Evolutionary conservation across 2,888 invertebrate species (phyloP).

Genomic region (Drosophila meridionalis): DNA sequence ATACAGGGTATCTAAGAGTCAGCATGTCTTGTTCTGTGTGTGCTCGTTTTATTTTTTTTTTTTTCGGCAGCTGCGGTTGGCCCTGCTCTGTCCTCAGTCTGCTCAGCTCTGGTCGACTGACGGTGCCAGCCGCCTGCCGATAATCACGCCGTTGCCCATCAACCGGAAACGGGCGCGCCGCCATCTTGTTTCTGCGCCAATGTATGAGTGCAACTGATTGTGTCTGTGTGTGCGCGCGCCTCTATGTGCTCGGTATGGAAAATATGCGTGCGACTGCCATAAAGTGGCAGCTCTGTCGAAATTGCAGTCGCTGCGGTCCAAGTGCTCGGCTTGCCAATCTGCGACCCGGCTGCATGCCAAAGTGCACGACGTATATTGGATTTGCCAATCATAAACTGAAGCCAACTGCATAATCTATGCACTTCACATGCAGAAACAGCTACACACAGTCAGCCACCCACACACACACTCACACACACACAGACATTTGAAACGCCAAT

Average conservation of each 20-base stretch:
- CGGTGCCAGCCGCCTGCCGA: conserved; percentile 68
- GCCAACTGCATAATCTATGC: conserved; percentile 80
- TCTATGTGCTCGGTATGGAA: conserved; percentile 36
- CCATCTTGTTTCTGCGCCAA: conserved; percentile 70
- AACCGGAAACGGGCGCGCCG: conserved; percentile 76
- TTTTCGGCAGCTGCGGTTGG: conserved; percentile 66
- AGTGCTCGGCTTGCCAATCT: conserved; percentile 69
- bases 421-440: conserved; percentile 64
- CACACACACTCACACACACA: conserved; percentile 4
- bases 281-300: conserved; percentile 73
- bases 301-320: conserved; percentile 58
- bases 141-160: conserved; percentile 78
- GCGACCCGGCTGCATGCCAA: conserved; percentile 69
- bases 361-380: conserved; percentile 78
- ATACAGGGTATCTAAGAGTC: conserved; percentile 7
- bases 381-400: conserved; percentile 81
- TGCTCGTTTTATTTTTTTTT: conserved; percentile 10
- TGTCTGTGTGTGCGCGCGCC: conserved; percentile 22
- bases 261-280: conserved; percentile 78
- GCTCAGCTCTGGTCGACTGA: conserved; percentile 6
- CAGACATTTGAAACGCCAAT: conserved; percentile 42
- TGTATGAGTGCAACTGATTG: conserved; percentile 27
- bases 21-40: background rate
- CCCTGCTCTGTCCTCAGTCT: conserved; percentile 37
- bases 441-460: conserved; percentile 19